Percentiles rank a stretch among this genome's conserved stretches.
phyloP scores from a whole-genome alignment of 2,888 invertebrate species.

The Caenorhabditis drosophilae region DNA sequence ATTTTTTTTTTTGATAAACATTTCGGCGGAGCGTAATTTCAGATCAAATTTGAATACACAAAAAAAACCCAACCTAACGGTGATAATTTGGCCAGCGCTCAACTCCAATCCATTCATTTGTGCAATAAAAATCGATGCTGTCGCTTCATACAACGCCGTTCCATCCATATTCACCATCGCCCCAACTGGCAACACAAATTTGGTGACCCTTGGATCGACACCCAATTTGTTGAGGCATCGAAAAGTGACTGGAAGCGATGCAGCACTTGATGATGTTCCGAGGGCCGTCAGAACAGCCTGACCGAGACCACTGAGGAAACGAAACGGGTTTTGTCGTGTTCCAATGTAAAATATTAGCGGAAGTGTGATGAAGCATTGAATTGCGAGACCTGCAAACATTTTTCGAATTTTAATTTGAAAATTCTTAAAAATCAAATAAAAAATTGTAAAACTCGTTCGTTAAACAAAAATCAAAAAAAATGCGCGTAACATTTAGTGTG shows the following conservation, averaged over 20 bases:
- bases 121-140: slow-evolving; percentile 86
- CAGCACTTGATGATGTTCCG: slow-evolving; percentile 77
- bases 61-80: too few species aligned
- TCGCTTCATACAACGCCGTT: slow-evolving; percentile 79
- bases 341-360: slow-evolving; percentile 75
- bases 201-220: slow-evolving; percentile 76
- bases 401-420: too few species aligned
- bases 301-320: slow-evolving; percentile 73
- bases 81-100: slow-evolving; percentile 83
- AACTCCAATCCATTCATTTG: slow-evolving; percentile 84
- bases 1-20: not conserved
- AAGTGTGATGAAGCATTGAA: slow-evolving; percentile 75
- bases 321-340: slow-evolving; percentile 69
- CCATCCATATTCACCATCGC: slow-evolving; percentile 78
- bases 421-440: too few species aligned
- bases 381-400: slow-evolving; percentile 73
- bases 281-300: slow-evolving; percentile 77
- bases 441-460: too few species aligned
- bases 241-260: slow-evolving; percentile 77
- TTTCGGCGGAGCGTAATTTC: slow-evolving; percentile 58
- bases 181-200: slow-evolving; percentile 74
- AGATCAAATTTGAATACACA: slow-evolving; percentile 80
- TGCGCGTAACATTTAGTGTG: too few species aligned
- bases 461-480: too few species aligned
- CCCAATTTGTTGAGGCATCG: slow-evolving; percentile 76